Conservation (phyloP, 1,140 invertebrate species). For the Philopotamus ludificatus region DNA sequence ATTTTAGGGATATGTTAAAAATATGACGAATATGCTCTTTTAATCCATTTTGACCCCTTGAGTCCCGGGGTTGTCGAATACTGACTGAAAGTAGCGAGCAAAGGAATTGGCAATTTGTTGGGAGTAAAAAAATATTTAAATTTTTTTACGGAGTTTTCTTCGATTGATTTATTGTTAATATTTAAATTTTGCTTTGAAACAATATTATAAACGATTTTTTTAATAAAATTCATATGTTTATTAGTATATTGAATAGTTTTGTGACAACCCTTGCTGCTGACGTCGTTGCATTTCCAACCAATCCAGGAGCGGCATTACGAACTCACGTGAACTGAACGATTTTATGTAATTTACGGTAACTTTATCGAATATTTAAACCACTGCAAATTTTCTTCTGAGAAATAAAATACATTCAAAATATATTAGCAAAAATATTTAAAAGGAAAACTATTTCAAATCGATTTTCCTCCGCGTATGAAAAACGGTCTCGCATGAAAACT, state of each 20-base stretch:
- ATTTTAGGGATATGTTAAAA: too few relatives aligned
- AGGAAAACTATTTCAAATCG: neutral
- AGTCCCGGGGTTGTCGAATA: too few relatives aligned
- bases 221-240: neutral
- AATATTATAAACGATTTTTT: neutral
- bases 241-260: neutral
- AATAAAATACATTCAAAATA: neutral
- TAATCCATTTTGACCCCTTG: too few relatives aligned
- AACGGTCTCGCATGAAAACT: too few relatives aligned
- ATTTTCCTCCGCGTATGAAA: too few relatives aligned
- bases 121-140: too few relatives aligned
- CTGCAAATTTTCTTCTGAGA: neutral
- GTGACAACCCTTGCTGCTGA: constrained; percentile 1
- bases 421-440: neutral
- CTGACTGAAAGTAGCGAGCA: too few relatives aligned
- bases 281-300: constrained; percentile 16
- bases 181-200: neutral
- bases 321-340: constrained; percentile 22
- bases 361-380: constrained; percentile 17
- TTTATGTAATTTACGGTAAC: constrained; percentile 20
- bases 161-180: too few relatives aligned
- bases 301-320: constrained; percentile 1
- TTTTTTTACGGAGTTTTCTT: too few relatives aligned
- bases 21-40: too few relatives aligned
- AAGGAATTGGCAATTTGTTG: too few relatives aligned